These are phyloP conservation scores for Leptodactylus fallax DNA, from an alignment of 2,797 vertebrate genomes.

Conservation along the genomic window DNA sequence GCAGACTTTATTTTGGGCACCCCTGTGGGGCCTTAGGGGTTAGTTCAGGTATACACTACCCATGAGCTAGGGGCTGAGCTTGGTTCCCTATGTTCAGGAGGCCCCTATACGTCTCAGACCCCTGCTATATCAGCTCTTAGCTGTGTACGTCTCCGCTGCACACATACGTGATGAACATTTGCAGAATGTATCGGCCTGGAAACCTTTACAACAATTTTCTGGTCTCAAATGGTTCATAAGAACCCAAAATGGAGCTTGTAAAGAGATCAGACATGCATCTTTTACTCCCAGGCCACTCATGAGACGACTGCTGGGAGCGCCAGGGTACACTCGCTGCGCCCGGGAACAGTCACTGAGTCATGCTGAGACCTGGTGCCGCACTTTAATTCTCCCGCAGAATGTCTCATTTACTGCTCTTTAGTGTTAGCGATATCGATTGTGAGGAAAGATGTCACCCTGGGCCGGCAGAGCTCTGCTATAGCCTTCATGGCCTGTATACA, in stretches of 20 bases:
- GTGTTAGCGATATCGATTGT: conserved; percentile 49
- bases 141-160: neutral
- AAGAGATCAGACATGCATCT: conserved; percentile 55
- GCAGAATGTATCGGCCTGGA: conserved; percentile 23
- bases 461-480: neutral
- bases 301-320: conserved; percentile 25
- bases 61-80: no score
- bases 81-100: no score
- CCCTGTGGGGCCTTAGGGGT: no score
- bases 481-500: no score
- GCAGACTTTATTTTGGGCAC: no score
- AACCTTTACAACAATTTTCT: conserved; percentile 54
- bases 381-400: conserved; percentile 16
- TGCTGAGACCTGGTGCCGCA: conserved; percentile 29
- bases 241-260: conserved; percentile 56
- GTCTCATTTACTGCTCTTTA: conserved; percentile 32
- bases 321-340: neutral
- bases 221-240: conserved; percentile 54
- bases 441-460: neutral
- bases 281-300: conserved; percentile 42
- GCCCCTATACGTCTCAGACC: neutral
- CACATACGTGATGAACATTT: neutral
- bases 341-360: conserved; percentile 13
- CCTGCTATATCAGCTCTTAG: neutral
- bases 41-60: no score